Evolutionary conservation across 2,888 invertebrate species (phyloP), one percentile per base, ranked within the genome.

Genomic region (Invenusta paracnida): DNA sequence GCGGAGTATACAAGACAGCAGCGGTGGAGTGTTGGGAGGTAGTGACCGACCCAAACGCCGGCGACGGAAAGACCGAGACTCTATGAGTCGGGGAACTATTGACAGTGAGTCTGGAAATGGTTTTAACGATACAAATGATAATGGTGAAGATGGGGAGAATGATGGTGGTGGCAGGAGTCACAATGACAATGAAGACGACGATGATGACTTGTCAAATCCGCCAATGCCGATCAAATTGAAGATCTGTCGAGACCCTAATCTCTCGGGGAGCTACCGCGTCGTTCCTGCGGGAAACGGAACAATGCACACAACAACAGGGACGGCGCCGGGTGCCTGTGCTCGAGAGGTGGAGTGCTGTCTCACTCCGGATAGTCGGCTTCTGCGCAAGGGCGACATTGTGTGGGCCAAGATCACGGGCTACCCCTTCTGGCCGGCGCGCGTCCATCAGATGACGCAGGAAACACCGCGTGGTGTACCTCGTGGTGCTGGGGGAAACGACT

Each of bases 391-490:
- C 2, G 82, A 82, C 23, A 30, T 82, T 82, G 82, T 82, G 25
- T 82, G 82, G 82, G 82, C 82, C 2, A 82, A 82, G 23, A 82
- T 82, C n/a, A 82, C 82, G 5, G 82, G 82, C 13, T 82, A 82
- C 27, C 82, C 82, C 28, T 82, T 29, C 13, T 82, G 82, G 82
- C 82, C 82, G 5, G 29, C 82, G 2, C 82, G 82, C 27, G 31
- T 82, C 29, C 29, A 82, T 29, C 31, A 30, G n/a, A 82, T 82
- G 30, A 29, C 30, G 2, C 82, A 82, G 27, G 73, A 73, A 23
- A 1, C 82, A 5, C 30, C 82, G 2, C 2, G 82, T 25, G 28
- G 29, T 27, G 5, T 23, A n/a, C 11, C 2, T 25, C 28, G 25
- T 30, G 31, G 25, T 2, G n/a, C 5, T 17, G 2, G 1, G 30